A percentile compares a stretch with the other conserved stretches of the same genome.
Evolutionary conservation across 2,888 invertebrate genomes (phyloP).

Genomic region (Lasioglossum figueresi): DNA sequence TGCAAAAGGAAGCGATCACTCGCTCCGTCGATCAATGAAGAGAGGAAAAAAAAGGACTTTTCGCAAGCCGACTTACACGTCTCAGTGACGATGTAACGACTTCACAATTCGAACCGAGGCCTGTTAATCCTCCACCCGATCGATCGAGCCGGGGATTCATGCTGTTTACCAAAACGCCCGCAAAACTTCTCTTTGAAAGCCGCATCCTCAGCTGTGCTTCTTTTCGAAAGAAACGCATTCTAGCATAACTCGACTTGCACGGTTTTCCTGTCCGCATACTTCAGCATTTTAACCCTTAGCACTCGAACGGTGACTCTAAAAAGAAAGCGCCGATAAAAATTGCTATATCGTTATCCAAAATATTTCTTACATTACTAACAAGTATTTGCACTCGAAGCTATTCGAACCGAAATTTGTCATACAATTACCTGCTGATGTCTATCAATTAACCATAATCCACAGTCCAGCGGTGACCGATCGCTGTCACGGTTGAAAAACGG

Average conservation of each 20-base stretch:
- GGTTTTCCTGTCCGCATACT: background rate
- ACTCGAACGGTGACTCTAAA: no score
- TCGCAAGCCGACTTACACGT: conserved; percentile 79
- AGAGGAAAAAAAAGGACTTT: conserved; percentile 67
- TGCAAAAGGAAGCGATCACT: conserved; percentile 72
- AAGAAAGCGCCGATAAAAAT: no score
- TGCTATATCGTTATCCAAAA: no score
- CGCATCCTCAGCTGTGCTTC: conserved; percentile 56
- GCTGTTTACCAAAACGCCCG: conserved; percentile 63
- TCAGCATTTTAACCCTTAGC: background rate
- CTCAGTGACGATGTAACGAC: conserved; percentile 76
- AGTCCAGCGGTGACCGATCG: background rate
- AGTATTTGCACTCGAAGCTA: no score
- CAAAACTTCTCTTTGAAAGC: conserved; percentile 50
- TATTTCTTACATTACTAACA: no score
- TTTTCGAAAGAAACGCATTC: conserved; percentile 38
- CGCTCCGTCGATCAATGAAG: conserved; percentile 73
- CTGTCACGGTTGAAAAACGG: background rate
- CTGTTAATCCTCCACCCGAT: conserved; percentile 76
- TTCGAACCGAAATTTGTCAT: no score
- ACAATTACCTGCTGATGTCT: no score
- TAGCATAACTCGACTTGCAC: conserved; percentile 23
- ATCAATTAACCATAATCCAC: background rate
- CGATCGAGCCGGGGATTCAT: conserved; percentile 70
- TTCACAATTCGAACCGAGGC: conserved; percentile 66